Evolutionary conservation across 2,888 invertebrate genomes (phyloP).

Genomic region (Ectemnius continuus): DNA sequence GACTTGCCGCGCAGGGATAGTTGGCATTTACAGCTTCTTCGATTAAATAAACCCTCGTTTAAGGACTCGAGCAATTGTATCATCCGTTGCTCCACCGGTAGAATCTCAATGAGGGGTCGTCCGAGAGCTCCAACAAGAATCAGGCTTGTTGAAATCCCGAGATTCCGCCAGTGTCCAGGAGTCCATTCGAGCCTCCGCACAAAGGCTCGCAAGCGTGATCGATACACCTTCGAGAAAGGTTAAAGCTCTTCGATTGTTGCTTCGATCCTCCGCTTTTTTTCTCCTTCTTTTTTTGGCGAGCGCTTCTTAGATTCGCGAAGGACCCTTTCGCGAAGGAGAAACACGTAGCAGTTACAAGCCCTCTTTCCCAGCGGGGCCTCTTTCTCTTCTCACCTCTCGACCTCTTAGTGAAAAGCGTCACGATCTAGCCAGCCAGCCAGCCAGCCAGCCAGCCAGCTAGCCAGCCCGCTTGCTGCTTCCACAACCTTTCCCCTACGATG

Average conservation of each 20-base stretch:
- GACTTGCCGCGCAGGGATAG: conserved; percentile 5
- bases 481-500: conserved; percentile 4
- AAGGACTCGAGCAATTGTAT: conserved; percentile 5
- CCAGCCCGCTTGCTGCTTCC: background rate
- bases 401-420: conserved; percentile 21
- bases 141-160: conserved; percentile 1
- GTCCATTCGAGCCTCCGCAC: conserved; percentile 5
- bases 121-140: background rate
- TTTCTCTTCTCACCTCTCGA: conserved; percentile 29
- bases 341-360: conserved; percentile 24
- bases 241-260: background rate
- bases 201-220: conserved; percentile 1
- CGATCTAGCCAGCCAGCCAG: background rate
- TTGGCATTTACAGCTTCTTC: conserved; percentile 6
- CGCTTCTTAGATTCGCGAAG: background rate
- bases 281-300: conserved; percentile 7
- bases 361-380: background rate
- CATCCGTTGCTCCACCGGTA: background rate
- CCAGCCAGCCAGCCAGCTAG: background rate
- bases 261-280: background rate
- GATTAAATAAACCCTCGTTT: conserved; percentile 9
- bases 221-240: background rate
- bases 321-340: conserved; percentile 24
- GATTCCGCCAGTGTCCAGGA: background rate
- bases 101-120: background rate